These are phyloP conservation scores for Timandra comae DNA, from an alignment of 2,888 invertebrate genomes.

Conservation along the genomic window DNA sequence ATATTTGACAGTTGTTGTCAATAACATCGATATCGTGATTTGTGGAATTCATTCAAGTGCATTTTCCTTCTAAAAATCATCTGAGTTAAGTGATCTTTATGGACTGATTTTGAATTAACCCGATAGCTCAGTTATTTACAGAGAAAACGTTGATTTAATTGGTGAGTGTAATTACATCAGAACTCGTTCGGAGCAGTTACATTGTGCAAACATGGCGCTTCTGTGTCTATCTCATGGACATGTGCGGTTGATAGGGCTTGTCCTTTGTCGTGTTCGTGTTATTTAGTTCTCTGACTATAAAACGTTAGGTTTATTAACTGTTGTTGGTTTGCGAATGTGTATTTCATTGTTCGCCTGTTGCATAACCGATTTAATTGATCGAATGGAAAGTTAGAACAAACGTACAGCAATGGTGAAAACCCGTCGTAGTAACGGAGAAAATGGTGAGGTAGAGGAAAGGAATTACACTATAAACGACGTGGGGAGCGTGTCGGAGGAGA, in stretches of 20 bases:
- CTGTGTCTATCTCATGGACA: too few relatives aligned
- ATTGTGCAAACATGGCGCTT: slow-evolving; percentile 67
- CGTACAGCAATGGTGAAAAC: slow-evolving; percentile 73
- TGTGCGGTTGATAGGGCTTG: slow-evolving; percentile 64
- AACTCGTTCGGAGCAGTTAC: slow-evolving; percentile 34
- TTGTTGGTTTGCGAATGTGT: slow-evolving; percentile 40
- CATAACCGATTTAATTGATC: slow-evolving; percentile 45
- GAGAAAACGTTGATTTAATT: slow-evolving; percentile 34
- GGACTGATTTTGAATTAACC: background rate
- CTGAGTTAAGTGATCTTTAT: background rate
- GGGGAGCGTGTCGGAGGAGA: slow-evolving; percentile 69
- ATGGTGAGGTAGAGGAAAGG: slow-evolving; percentile 70
- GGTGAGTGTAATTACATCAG: slow-evolving; percentile 44
- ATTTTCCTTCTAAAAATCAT: background rate
- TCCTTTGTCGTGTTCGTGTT: slow-evolving; percentile 50
- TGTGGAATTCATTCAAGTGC: slow-evolving; percentile 34
- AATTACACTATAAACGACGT: slow-evolving; percentile 67
- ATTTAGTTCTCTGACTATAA: slow-evolving; percentile 41
- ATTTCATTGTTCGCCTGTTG: slow-evolving; percentile 42
- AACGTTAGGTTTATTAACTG: slow-evolving; percentile 32
- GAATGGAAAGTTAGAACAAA: slow-evolving; percentile 51
- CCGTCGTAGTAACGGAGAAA: slow-evolving; percentile 74
- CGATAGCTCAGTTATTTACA: slow-evolving; percentile 4
- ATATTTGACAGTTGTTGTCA: slow-evolving; percentile 65
- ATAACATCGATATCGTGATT: slow-evolving; percentile 65